These are phyloP conservation scores for Cichlasoma orientale DNA, from an alignment of 2,797 vertebrate genomes.

Conservation along the genomic window DNA sequence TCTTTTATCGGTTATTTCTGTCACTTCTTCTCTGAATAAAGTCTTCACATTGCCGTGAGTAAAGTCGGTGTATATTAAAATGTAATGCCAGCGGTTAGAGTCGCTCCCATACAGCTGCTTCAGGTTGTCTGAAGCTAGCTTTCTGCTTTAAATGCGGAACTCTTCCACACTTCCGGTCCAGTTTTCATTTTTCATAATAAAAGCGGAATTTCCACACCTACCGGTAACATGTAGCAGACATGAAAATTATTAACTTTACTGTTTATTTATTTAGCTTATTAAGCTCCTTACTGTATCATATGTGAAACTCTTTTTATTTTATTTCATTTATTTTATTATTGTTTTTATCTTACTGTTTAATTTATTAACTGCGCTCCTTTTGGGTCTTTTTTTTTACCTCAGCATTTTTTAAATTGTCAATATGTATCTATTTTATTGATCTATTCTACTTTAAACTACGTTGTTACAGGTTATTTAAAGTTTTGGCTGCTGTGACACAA, in stretches of 20 bases:
- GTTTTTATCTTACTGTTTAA: too few relatives aligned
- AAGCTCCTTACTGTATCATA: fast-evolving
- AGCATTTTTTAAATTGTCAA: too few relatives aligned
- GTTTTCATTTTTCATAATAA: conserved; percentile 18
- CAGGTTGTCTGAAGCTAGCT: conserved; percentile 10
- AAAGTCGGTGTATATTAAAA: background rate
- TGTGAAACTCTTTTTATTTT: too few relatives aligned
- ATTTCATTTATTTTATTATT: too few relatives aligned
- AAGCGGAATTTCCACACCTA: background rate
- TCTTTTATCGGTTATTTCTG: background rate
- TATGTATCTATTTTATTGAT: too few relatives aligned
- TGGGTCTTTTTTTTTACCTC: too few relatives aligned
- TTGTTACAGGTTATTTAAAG: background rate
- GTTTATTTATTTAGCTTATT: background rate
- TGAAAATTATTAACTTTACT: background rate
- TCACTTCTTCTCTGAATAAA: fast-evolving
- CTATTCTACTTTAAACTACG: too few relatives aligned
- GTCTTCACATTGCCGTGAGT: background rate
- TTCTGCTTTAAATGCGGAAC: conserved; percentile 37
- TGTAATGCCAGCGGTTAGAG: fast-evolving
- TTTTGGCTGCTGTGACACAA: background rate
- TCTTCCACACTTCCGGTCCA: background rate
- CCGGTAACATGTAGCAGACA: background rate
- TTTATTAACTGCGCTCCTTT: too few relatives aligned
- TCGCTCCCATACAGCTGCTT: fast-evolving